Conservation (phyloP, 2,888 invertebrate species). For the Dolichopus griseipennis region DNA sequence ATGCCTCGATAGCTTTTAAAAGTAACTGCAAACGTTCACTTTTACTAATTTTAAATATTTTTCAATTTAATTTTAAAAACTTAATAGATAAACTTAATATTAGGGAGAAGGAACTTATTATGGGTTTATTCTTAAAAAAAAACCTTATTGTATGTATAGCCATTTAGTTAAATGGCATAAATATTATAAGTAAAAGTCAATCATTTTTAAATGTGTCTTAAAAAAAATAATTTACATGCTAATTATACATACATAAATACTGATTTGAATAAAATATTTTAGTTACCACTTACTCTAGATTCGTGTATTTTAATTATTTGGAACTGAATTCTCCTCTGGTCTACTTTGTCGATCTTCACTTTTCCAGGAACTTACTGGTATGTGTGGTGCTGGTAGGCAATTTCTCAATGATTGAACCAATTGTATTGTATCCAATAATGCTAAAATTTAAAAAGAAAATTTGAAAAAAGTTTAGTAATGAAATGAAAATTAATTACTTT, state of each 20-base stretch:
- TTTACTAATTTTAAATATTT: no score
- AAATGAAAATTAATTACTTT: slow-evolving; percentile 50
- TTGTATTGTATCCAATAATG: slow-evolving; percentile 77
- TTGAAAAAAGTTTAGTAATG: background rate
- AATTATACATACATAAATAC: background rate
- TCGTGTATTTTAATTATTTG: slow-evolving; percentile 10
- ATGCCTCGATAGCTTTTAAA: no score
- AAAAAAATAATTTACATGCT: background rate
- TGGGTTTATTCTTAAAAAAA: background rate
- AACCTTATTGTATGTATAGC: background rate
- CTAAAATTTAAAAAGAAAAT: slow-evolving; percentile 38
- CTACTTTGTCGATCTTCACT: slow-evolving; percentile 61
- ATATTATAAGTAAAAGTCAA: background rate
- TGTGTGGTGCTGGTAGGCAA: slow-evolving; percentile 77
- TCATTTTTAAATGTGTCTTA: background rate
- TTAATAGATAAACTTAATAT: background rate
- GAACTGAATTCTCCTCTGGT: slow-evolving; percentile 21
- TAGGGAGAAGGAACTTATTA: background rate
- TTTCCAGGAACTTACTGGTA: slow-evolving; percentile 83
- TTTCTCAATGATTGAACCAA: slow-evolving; percentile 75
- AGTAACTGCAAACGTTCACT: no score
- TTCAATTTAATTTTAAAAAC: no score
- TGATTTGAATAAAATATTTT: background rate
- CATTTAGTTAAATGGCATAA: background rate
- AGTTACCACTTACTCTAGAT: background rate